phyloP scores from a whole-genome alignment of 2,888 invertebrate species.

The Ligdia adustata region DNA sequence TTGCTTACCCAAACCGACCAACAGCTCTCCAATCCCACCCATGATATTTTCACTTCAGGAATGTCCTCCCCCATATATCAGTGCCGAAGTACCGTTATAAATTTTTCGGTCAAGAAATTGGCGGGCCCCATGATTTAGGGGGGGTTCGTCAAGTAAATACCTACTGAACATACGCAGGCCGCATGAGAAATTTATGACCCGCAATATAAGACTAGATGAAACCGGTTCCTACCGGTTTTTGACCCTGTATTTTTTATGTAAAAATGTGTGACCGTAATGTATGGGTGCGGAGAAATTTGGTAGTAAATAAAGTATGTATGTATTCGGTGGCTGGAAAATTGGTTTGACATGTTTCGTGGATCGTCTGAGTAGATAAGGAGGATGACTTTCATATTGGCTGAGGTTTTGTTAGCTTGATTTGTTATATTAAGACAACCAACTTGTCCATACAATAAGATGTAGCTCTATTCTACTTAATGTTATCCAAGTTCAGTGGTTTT shows the following conservation, averaged over 20 bases:
- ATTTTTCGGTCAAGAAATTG: conserved; percentile 83
- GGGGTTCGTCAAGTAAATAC: conserved; percentile 63
- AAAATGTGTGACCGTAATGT: conserved; percentile 39
- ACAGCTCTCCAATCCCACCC: conserved; percentile 28
- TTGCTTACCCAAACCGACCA: neutral
- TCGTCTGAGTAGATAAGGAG: too few relatives aligned
- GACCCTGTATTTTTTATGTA: conserved; percentile 51
- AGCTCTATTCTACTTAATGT: too few relatives aligned
- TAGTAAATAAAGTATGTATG: conserved; percentile 27
- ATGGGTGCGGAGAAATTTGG: conserved; percentile 24
- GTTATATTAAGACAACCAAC: too few relatives aligned
- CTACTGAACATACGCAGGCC: conserved; percentile 57
- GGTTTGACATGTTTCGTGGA: neutral
- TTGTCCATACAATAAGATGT: too few relatives aligned
- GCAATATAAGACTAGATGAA: conserved; percentile 73
- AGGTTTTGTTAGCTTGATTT: too few relatives aligned
- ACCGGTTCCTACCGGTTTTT: conserved; percentile 48
- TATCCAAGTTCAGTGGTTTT: too few relatives aligned
- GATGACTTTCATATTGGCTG: too few relatives aligned
- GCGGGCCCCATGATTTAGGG: conserved; percentile 67
- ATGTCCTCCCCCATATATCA: conserved; percentile 64
- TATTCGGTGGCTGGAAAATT: conserved; percentile 5
- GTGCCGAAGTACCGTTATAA: conserved; percentile 66
- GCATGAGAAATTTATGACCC: conserved; percentile 66
- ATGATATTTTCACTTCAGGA: conserved; percentile 38